Evolutionary conservation across 2,113 vertebrate genomes (phyloP).

Genomic region (Hystrix cristata): DNA sequence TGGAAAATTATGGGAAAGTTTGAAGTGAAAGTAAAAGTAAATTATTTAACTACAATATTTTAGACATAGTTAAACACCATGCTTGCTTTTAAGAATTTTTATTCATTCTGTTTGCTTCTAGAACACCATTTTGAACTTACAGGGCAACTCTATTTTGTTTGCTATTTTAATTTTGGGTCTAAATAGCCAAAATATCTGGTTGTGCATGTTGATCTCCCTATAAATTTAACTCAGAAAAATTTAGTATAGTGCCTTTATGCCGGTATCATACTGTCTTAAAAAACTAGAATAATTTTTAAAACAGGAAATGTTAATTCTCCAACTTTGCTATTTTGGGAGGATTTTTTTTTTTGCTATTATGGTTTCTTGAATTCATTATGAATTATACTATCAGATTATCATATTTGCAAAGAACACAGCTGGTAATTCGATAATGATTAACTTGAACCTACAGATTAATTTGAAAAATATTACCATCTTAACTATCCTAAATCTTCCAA

Average conservation of each 20-base stretch:
- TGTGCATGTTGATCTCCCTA: background rate
- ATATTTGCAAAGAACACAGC: background rate
- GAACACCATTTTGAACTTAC: background rate
- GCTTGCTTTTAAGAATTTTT: background rate
- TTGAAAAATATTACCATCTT: background rate
- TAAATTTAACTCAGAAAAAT: background rate
- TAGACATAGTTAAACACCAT: background rate
- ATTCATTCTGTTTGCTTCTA: background rate
- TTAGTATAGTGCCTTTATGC: background rate
- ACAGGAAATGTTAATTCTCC: background rate
- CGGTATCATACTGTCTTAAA: background rate
- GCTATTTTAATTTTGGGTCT: background rate
- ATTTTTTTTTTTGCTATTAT: background rate
- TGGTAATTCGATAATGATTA: background rate
- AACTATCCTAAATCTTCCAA: background rate
- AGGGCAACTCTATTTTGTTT: background rate
- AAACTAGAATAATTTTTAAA: slow-evolving; percentile 22
- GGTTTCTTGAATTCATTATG: background rate
- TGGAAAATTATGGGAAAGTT: background rate
- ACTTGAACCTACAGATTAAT: background rate
- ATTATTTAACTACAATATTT: background rate
- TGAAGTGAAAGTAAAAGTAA: background rate
- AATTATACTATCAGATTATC: background rate
- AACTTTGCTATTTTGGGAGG: background rate
- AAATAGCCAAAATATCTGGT: background rate